Base-by-base conservation (phyloP, 2,888 invertebrate genomes). In the Heliconius charithonia region DNA sequence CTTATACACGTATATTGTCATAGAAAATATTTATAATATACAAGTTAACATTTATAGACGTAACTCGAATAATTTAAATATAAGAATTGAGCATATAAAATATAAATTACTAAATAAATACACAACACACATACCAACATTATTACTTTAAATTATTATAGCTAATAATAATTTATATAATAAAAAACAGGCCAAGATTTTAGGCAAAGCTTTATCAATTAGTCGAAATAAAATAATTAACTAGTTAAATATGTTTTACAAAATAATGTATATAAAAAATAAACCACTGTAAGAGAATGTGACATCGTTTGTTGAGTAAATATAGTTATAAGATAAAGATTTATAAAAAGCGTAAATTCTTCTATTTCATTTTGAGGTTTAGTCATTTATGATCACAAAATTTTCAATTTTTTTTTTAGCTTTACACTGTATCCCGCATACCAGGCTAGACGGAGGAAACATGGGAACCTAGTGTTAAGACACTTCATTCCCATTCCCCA, bases 281-380 rank as follows among this genome's bases (percentile, higher is more conserved):
- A 37, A 1, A 37, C 59, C 59, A 59, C 59, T 59, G 59, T 4
- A n/a, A 59, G 59, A n/a, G n/a, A 59, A 10, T 4, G 59, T n/a
- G n/a, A n/a, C 59, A 4, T n/a, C 3, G 12, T 59, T n/a, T 22
- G 12, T n/a, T 12, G n/a, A 10, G 59, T n/a, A 59, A 10, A n/a
- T n/a, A n/a, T 22, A 59, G 3, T 59, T n/a, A 59, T 59, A 10
- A 59, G 3, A 59, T 59, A 59, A 59, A 59, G 10, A n/a, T 59
- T 59, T 59, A 59, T 59, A 59, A 59, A n/a, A 59, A n/a, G n/a
- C 59, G n/a, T 59, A 59, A 59, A 59, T 59, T 59, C 22, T n/a
- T 59, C 1, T 1, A 59, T 59, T n/a, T 59, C 59, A n/a, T 59
- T 59, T n/a, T 59, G n/a, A 59, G 59, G 59, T 59, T 13, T 45